Evolutionary conservation across 1,140 invertebrate species (phyloP).

Genomic region (Zophobas morio): DNA sequence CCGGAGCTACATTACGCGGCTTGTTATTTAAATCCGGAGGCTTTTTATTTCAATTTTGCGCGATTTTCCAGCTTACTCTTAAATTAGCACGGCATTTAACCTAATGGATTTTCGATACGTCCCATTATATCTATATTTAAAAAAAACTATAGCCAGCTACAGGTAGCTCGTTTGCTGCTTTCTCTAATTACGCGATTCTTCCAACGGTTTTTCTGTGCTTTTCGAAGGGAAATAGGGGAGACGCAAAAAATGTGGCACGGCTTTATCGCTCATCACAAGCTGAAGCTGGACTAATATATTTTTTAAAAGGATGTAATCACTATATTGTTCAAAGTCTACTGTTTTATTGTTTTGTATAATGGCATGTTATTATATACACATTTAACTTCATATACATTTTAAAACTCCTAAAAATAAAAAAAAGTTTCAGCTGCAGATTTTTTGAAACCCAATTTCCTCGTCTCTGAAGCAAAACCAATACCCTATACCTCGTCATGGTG

Average conservation of each 20-base stretch:
- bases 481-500: too few species aligned
- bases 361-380: too few species aligned
- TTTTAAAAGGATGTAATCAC: too few species aligned
- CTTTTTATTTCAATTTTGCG: slow-evolving; percentile 65
- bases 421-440: too few species aligned
- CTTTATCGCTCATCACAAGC: too few species aligned
- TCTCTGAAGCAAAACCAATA: too few species aligned
- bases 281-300: too few species aligned
- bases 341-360: too few species aligned
- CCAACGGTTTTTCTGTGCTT: not conserved
- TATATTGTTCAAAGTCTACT: too few species aligned
- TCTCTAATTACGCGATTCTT: slow-evolving; percentile 33
- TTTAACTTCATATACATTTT: too few species aligned
- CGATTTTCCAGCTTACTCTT: slow-evolving; percentile 62
- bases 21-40: slow-evolving; percentile 61
- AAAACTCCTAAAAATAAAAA: too few species aligned
- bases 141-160: slow-evolving; percentile 50
- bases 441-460: too few species aligned
- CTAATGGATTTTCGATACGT: slow-evolving; percentile 63
- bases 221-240: slow-evolving; percentile 9
- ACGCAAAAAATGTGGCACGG: not conserved
- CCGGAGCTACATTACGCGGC: slow-evolving; percentile 55
- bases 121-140: slow-evolving; percentile 59
- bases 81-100: slow-evolving; percentile 64
- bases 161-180: slow-evolving; percentile 56